phyloP scores from a whole-genome alignment of 2,888 invertebrate species.

The Morpho deidamia region DNA sequence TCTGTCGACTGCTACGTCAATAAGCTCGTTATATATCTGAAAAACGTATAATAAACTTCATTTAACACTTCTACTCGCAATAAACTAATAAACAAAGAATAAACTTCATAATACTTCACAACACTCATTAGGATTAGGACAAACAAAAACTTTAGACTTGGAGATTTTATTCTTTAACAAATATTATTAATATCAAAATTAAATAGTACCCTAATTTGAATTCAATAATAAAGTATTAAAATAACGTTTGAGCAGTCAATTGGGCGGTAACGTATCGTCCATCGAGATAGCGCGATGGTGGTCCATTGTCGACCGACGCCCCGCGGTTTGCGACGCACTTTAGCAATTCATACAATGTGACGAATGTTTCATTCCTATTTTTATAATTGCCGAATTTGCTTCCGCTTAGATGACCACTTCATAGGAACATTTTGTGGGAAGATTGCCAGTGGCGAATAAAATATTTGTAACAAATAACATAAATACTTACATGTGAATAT shows the following conservation, averaged over 20 bases:
- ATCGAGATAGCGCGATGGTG: conserved; percentile 74
- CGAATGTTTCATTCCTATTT: conserved; percentile 64
- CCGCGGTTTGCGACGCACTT: conserved; percentile 39
- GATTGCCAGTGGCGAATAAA: conserved; percentile 33
- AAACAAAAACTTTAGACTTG: too few species aligned
- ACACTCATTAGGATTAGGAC: too few species aligned
- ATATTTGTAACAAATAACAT: conserved; percentile 7
- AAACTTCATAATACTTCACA: too few species aligned
- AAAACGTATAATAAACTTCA: too few species aligned
- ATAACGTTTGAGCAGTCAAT: conserved; percentile 74
- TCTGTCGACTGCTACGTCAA: too few species aligned
- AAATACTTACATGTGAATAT: conserved; percentile 29
- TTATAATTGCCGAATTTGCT: conserved; percentile 65
- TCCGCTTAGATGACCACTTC: conserved; percentile 61
- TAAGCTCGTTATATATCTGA: too few species aligned
- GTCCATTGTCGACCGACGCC: conserved; percentile 71
- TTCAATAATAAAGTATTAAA: conserved; percentile 56
- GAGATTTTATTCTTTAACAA: not conserved
- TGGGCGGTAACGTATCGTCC: conserved; percentile 72
- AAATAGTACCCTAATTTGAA: conserved; percentile 25
- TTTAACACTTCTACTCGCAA: too few species aligned
- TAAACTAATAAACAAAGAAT: too few species aligned
- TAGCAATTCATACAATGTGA: conserved; percentile 51
- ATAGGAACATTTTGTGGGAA: conserved; percentile 61
- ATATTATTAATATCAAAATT: conserved; percentile 16